Base-by-base conservation (phyloP, 2,113 vertebrate genomes). In the Machaerirhynchus nigripectus region DNA sequence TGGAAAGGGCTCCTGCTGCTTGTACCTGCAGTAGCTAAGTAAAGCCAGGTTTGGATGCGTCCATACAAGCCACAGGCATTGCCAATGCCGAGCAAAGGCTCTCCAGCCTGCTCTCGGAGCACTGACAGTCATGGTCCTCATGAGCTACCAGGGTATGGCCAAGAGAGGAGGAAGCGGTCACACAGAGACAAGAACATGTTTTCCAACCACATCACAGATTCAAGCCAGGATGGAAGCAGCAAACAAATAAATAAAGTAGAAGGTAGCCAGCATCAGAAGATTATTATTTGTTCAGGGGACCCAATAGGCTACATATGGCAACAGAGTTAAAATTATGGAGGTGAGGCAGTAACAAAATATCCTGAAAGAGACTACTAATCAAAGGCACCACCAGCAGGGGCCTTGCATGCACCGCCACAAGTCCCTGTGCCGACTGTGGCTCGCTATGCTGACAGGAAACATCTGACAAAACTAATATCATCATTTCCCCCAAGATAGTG, bases 101-200 rank as follows among this genome's bases (percentile, higher is more conserved):
- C 80, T 57, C 59, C n/a, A 61, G 60, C 33, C 35, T 59, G 13
- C 30, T 74, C 73, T 47, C 1, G 11, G 9, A 40, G 33, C 42
- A 77, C 39, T 28, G 33, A 67, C 55, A 70, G 40, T 17, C 64
- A 16, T 1, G 7, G 59, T 70, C 42, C 77, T 67, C 61, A 27
- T 0, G 0, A 83, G 16, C 33, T 40, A 40, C 55, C 28, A 37
- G n/a, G 19, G 21, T 46, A 50, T 9, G 30, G 77, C 35, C 30
- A 59, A 55, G 0, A 49, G 27, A 63, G 50, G 20, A 92, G 28
- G 18, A 78, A 90, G 18, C 10, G 22, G 23, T 23, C 0, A 3
- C 35, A 87, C 26, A 86, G 52, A 78, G 17, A 86, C 13, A 35
- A 49, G 30, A 70, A 57, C 1, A 0, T 11, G 31, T 50, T 52